phyloP scores from a whole-genome alignment of 2,888 invertebrate genomes.

The Nycteola revayana region DNA sequence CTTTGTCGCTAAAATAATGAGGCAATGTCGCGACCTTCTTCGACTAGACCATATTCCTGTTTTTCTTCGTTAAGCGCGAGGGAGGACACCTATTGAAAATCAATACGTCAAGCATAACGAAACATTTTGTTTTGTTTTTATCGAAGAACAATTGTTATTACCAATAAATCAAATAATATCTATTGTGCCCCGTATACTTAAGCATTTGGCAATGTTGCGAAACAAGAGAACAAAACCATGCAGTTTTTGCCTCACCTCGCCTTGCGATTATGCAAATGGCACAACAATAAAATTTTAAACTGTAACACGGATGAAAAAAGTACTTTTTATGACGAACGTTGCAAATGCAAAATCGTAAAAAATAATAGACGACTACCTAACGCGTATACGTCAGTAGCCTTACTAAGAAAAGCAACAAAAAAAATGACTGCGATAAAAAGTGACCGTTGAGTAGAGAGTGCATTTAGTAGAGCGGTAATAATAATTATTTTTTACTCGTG shows the following conservation, averaged over 20 bases:
- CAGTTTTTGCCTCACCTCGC: constrained; percentile 69
- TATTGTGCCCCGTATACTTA: constrained; percentile 65
- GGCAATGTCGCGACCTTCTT: constrained; percentile 65
- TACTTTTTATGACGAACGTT: constrained; percentile 60
- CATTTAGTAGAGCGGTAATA: constrained; percentile 37
- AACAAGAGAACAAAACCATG: constrained; percentile 67
- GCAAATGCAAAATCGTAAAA: constrained; percentile 62
- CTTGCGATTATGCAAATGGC: constrained; percentile 77
- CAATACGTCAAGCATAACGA: constrained; percentile 56
- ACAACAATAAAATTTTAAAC: constrained; percentile 71
- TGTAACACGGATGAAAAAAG: constrained; percentile 67
- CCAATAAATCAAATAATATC: constrained; percentile 74
- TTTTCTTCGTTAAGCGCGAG: constrained; percentile 50
- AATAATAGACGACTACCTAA: constrained; percentile 66
- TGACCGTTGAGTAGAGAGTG: constrained; percentile 34
- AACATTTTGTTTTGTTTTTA: constrained; percentile 51
- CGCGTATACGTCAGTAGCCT: constrained; percentile 54
- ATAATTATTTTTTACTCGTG: constrained; percentile 19
- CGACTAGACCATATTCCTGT: constrained; percentile 52
- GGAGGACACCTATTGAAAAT: constrained; percentile 56
- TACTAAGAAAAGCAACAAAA: constrained; percentile 54
- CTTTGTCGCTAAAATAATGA: constrained; percentile 64
- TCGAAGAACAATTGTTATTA: constrained; percentile 52
- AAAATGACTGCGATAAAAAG: constrained; percentile 32
- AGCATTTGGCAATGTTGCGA: constrained; percentile 59